Percentiles rank a stretch among this genome's conserved stretches.
Evolutionary conservation across 1,140 invertebrate genomes (phyloP).

Genomic region (Scaptomyza graminum): DNA sequence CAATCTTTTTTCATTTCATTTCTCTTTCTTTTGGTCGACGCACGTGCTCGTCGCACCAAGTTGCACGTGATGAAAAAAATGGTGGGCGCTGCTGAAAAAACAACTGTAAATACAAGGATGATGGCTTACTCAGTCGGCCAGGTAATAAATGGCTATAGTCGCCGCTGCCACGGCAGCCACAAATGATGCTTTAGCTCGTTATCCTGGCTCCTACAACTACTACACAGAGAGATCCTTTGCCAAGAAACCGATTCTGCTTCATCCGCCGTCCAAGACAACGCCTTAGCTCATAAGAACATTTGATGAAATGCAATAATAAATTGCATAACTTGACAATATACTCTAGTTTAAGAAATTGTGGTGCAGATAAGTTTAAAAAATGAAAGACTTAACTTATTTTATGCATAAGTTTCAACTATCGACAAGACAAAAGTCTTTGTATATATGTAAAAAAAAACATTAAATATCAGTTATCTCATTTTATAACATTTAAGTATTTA

Average conservation of each 20-base stretch:
- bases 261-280: background rate
- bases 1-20: conserved; percentile 34
- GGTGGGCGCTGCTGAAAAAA: conserved; percentile 45
- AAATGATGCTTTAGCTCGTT: conserved; percentile 47
- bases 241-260: conserved; percentile 9
- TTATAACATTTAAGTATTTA: no score
- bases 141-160: conserved; percentile 69
- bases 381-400: no score
- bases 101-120: conserved; percentile 75
- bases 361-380: background rate
- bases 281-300: conserved; percentile 12
- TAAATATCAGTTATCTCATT: no score
- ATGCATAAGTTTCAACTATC: no score
- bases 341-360: conserved; percentile 11
- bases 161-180: conserved; percentile 29
- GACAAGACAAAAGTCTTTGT: no score
- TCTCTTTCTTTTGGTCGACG: conserved; percentile 33
- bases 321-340: conserved; percentile 35
- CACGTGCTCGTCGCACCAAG: conserved; percentile 51
- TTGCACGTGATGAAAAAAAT: conserved; percentile 49
- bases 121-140: conserved; percentile 69
- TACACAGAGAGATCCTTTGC: conserved; percentile 25
- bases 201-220: conserved; percentile 7
- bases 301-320: conserved; percentile 38
- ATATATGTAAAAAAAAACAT: no score